Conservation (phyloP, 2,888 invertebrate genomes). For the Lathronympha strigana region DNA sequence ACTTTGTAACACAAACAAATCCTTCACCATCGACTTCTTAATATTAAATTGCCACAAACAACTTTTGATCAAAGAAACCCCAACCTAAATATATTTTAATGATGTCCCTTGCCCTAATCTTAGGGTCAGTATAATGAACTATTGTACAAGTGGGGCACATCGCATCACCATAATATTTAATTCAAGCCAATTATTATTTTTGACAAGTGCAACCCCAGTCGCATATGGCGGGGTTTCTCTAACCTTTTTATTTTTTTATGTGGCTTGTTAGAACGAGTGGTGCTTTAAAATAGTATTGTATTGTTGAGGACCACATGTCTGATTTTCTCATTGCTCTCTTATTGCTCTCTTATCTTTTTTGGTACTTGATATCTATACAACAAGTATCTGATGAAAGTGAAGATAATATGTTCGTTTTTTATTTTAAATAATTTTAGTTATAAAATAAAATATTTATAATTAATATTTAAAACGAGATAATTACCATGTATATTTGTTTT, state of each 20-base stretch:
- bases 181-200: constrained; percentile 71
- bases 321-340: constrained; percentile 47
- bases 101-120: constrained; percentile 29
- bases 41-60: background rate
- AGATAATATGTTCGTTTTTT: no score
- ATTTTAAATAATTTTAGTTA: no score
- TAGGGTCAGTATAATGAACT: constrained; percentile 71
- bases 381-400: constrained; percentile 5
- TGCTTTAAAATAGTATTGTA: constrained; percentile 43
- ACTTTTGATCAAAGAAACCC: background rate
- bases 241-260: constrained; percentile 48
- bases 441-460: no score
- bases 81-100: constrained; percentile 15
- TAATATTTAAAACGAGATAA: no score
- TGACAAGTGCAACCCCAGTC: constrained; percentile 69
- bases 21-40: background rate
- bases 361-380: constrained; percentile 11
- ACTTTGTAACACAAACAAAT: no score
- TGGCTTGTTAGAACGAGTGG: constrained; percentile 46
- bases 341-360: constrained; percentile 28
- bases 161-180: constrained; percentile 67
- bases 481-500: no score
- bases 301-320: constrained; percentile 49
- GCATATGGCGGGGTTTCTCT: constrained; percentile 69
- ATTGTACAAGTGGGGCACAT: constrained; percentile 47